Evolutionary conservation across 2,797 vertebrate genomes (phyloP), one percentile per base, ranked within the genome.

Genomic region (Gobio occitaniae): DNA sequence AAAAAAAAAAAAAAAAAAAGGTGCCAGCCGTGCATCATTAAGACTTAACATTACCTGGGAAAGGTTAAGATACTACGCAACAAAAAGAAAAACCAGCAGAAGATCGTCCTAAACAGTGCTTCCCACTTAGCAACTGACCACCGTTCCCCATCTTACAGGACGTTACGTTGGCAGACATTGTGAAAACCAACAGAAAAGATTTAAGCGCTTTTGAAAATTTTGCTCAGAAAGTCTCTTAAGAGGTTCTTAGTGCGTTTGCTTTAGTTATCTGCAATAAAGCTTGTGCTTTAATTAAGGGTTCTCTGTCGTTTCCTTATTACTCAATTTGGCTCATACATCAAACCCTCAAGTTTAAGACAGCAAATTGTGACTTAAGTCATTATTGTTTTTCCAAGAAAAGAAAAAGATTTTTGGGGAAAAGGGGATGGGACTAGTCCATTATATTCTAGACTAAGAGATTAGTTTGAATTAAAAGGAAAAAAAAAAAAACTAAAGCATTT

Each of bases 241-340:
- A 89, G 61, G 52, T 77, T 72, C 15, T 82, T 87, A 84, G 84
- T 82, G 84, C 63, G 83, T 82, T 84, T 80, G 61, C 63, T 91
- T 92, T 90, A 91, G 89, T 92, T 91, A 90, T 90, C 93, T 92
- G 93, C 92, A 93, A 93, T 93, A 92, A 85, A 93, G 93, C 93
- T 96, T 96, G 95, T 96, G 95, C 95, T 96, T 95, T 95, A 92
- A 91, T 78, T 92, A 93, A 92, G 91, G 92, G 92, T 91, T 92
- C 90, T 92, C 92, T 87, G 86, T 87, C 82, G 29, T 87, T 85
- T 87, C 75, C 89, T 90, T 91, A 86, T 88, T 85, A 90, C 50
- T 82, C 38, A 88, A 90, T 86, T 84, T 88, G 91, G 90, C 91
- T 91, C 92, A 87, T 86, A 92, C 90, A 78, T 93, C 92, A 92